Percentiles rank a stretch among this genome's conserved stretches.
phyloP scores from a whole-genome alignment of 2,888 invertebrate species.

The Brachycybe producta region DNA sequence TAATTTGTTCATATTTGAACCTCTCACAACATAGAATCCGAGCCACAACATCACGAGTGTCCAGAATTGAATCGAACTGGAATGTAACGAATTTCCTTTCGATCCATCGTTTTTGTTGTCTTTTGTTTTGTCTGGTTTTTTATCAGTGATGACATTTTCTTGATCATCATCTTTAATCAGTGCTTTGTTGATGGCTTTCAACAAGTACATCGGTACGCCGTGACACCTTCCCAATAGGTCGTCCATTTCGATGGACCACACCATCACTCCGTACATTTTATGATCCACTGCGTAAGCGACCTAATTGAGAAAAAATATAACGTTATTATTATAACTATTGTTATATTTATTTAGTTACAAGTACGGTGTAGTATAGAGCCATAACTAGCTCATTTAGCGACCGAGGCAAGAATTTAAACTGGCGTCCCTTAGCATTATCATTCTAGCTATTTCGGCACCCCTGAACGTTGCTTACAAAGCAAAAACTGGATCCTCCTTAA shows the following conservation, averaged over 20 bases:
- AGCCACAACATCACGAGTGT: too few species aligned
- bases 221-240: slow-evolving; percentile 62
- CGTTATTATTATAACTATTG: background rate
- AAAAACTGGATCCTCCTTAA: too few species aligned
- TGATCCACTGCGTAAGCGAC: slow-evolving; percentile 45
- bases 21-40: too few species aligned
- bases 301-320: slow-evolving; percentile 27
- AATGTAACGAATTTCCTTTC: background rate
- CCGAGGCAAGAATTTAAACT: background rate
- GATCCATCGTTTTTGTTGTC: background rate
- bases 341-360: background rate
- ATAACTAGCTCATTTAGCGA: background rate
- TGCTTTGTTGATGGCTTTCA: slow-evolving; percentile 57
- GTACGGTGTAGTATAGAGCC: background rate
- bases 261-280: slow-evolving; percentile 64
- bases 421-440: too few species aligned
- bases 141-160: background rate
- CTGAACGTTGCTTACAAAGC: too few species aligned
- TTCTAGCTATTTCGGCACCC: too few species aligned
- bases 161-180: slow-evolving; percentile 30
- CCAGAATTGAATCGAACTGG: too few species aligned
- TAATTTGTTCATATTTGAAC: too few species aligned
- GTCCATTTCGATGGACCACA: slow-evolving; percentile 81
- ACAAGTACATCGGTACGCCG: slow-evolving; percentile 50
- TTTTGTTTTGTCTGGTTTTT: background rate